These are phyloP conservation scores for Pinctada fucata DNA, from an alignment of 2,888 invertebrate genomes.

Conservation along the genomic window DNA sequence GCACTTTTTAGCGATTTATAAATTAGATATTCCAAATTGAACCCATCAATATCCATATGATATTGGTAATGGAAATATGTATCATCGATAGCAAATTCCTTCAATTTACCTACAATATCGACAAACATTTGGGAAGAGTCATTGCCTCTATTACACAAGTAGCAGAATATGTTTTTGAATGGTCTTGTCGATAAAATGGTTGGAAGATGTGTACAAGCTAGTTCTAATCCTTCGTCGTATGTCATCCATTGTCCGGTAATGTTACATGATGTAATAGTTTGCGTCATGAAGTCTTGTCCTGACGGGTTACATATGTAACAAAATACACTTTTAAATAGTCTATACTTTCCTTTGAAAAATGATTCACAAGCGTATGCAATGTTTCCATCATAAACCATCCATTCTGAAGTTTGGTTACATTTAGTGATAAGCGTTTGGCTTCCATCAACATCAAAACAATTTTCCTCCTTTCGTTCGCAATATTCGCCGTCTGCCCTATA, in stretches of 20 bases:
- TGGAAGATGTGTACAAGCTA: too few relatives aligned
- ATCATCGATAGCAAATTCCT: background rate
- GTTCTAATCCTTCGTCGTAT: too few relatives aligned
- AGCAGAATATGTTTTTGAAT: too few relatives aligned
- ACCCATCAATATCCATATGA: background rate
- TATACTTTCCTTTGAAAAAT: background rate
- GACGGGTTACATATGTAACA: background rate
- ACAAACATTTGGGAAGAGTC: too few relatives aligned
- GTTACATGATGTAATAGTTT: too few relatives aligned
- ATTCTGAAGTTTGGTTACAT: conserved; percentile 1
- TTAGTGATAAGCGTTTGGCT: background rate
- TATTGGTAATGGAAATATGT: background rate
- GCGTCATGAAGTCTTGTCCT: background rate
- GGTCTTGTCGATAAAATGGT: too few relatives aligned
- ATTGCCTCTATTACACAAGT: too few relatives aligned
- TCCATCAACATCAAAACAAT: background rate
- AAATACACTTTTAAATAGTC: background rate
- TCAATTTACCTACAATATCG: too few relatives aligned
- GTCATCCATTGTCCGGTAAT: too few relatives aligned
- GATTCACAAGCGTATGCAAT: background rate
- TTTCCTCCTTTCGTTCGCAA: background rate
- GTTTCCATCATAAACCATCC: background rate
- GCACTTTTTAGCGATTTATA: background rate
- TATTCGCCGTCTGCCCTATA: background rate
- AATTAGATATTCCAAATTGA: background rate